Evolutionary conservation across 2,113 vertebrate species (phyloP).

Genomic region (Gila orcuttii): DNA sequence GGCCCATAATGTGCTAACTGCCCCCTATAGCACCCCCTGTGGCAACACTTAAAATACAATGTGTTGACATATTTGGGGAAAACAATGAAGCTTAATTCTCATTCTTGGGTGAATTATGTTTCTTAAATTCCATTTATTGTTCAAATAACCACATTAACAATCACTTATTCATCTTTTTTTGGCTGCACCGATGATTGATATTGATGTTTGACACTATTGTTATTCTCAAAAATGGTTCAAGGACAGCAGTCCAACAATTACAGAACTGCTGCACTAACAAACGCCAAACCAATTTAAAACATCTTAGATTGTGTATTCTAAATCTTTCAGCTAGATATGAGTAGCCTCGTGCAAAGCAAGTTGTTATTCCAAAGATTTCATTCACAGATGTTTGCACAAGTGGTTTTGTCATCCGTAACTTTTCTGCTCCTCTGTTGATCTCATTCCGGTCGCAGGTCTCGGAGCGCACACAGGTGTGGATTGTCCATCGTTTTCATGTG

Average conservation of each 20-base stretch:
- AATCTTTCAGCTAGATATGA: constrained; percentile 7
- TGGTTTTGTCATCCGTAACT: constrained; percentile 52
- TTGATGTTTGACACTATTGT: constrained; percentile 3
- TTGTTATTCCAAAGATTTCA: constrained; percentile 47
- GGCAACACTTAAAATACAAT: background rate
- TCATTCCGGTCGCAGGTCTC: constrained; percentile 32
- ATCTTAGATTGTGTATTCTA: background rate
- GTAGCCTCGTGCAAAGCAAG: constrained; percentile 14
- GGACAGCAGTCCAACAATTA: background rate
- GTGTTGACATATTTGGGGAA: background rate
- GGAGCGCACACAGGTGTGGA: constrained; percentile 31
- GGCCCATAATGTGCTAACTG: background rate
- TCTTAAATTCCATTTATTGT: background rate
- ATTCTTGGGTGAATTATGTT: background rate
- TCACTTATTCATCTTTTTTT: background rate
- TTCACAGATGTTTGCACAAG: constrained; percentile 60
- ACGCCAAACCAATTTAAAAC: constrained; percentile 14
- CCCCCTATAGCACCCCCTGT: background rate
- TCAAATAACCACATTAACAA: background rate
- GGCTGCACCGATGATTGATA: background rate
- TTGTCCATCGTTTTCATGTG: background rate
- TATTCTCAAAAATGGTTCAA: constrained; percentile 4
- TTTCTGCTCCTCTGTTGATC: constrained; percentile 43
- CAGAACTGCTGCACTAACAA: background rate
- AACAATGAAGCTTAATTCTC: background rate